phyloP scores from a whole-genome alignment of 2,113 vertebrate species.

The Carassius gibelio region DNA sequence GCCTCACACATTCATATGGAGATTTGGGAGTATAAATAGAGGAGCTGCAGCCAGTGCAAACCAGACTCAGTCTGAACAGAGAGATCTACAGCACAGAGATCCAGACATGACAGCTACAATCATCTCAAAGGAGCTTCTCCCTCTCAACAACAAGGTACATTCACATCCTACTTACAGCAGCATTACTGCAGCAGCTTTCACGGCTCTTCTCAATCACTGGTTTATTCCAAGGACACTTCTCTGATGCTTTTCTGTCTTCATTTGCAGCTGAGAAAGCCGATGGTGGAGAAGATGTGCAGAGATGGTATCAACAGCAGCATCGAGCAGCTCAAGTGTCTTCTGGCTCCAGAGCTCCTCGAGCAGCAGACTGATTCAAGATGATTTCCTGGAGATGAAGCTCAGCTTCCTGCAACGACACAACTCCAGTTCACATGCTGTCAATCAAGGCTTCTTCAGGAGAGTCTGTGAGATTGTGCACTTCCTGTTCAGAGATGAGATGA shows the following conservation, averaged over 20 bases:
- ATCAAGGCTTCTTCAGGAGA: background rate
- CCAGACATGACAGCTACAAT: conserved; percentile 69
- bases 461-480: background rate
- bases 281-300: conserved; percentile 53
- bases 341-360: conserved; percentile 43
- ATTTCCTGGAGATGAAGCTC: conserved; percentile 68
- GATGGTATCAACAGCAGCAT: conserved; percentile 49
- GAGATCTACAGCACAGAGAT: conserved; percentile 63
- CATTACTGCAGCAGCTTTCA: conserved; percentile 43
- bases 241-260: conserved; percentile 4
- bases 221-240: background rate
- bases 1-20: conserved; percentile 77
- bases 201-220: background rate
- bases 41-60: conserved; percentile 64
- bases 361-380: conserved; percentile 51
- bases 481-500: background rate
- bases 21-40: conserved; percentile 73
- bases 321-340: conserved; percentile 10
- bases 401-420: conserved; percentile 1
- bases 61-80: conserved; percentile 66
- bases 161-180: conserved; percentile 1
- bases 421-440: background rate
- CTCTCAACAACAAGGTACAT: conserved; percentile 69
- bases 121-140: conserved; percentile 63
- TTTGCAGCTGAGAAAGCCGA: conserved; percentile 56